A percentile compares a stretch with the other conserved stretches of the same genome.
Conservation (phyloP, 2,888 invertebrate genomes). For the Agriopis leucophaearia region DNA sequence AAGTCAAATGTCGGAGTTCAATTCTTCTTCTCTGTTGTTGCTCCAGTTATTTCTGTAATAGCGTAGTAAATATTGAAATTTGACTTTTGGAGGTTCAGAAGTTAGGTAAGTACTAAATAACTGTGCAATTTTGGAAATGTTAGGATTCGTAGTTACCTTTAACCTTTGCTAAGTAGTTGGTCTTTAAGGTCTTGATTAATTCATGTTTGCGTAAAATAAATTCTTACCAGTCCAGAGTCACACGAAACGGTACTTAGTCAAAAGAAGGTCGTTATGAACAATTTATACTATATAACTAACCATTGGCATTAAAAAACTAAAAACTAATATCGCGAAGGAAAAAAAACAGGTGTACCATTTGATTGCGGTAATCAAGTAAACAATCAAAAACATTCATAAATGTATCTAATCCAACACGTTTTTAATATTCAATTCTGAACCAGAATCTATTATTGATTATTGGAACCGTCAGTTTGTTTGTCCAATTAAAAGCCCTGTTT, state of each 20-base stretch:
- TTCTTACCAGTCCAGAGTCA: too few relatives aligned
- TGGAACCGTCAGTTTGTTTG: constrained; percentile 24
- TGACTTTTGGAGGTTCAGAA: constrained; percentile 1
- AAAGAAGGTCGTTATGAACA: too few relatives aligned
- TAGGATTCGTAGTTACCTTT: not conserved
- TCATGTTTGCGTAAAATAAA: too few relatives aligned
- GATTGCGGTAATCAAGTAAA: not conserved
- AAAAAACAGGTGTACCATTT: too few relatives aligned
- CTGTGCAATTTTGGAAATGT: not conserved
- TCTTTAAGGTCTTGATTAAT: not conserved
- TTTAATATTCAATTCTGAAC: constrained; percentile 8
- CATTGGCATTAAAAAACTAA: not conserved
- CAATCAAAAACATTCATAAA: not conserved
- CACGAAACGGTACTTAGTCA: too few relatives aligned
- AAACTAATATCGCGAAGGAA: too few relatives aligned
- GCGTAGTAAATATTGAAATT: constrained; percentile 33
- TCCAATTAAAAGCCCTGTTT: constrained; percentile 28
- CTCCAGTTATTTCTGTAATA: constrained; percentile 25
- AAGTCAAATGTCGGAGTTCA: constrained; percentile 42
- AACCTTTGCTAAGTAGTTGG: not conserved
- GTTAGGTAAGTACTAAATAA: not conserved
- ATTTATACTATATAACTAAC: too few relatives aligned
- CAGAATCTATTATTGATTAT: constrained; percentile 30
- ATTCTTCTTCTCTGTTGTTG: constrained; percentile 27
- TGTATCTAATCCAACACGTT: not conserved